Base-by-base conservation (phyloP, 2,888 invertebrate species). In the Ariolimax columbianus region DNA sequence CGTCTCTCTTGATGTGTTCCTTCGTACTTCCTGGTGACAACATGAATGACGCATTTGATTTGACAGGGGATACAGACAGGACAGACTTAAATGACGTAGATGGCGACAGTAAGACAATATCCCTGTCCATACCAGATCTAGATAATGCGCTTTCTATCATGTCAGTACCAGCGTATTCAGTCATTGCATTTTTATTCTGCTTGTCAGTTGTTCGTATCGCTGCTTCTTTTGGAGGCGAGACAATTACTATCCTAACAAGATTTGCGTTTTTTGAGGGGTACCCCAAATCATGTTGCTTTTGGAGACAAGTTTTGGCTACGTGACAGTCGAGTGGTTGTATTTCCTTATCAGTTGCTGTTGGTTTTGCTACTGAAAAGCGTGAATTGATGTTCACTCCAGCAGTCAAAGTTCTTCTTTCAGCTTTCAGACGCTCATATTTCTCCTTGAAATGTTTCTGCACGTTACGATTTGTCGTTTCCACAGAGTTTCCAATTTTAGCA, bases 71-170 rank as follows among this genome's bases (percentile, higher is more conserved):
- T 1, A 30, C 33, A 19, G 63, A 63, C 26, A 3, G 14, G 4
- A n/a, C 36, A 11, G 77, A 78, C 36, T 59, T 78, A 30, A 78
- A 78, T 40, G 77, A 40, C 3, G 30, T 30, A 19, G 77, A 59
- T 26, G 9, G 38, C 26, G 59, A 63, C 4, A 26, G 23, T 30
- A 47, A n/a, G 19, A 26, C 36, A 33, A 26, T 33, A 4, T 36
- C 51, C 0, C 40, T 40, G 0, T 40, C 40, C 7, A 4, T 26
- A 4, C 19, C 51, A 17, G 0, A 14, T 47, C 33, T 51, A 6
- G 0, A 1, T 3, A 23, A n/a, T 14, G 3, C 30, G 17, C n/a
- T 43, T 73, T n/a, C 40, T 43, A n/a, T n/a, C 17, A 9, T 9
- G 26, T 0, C 43, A 73, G 23, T 11, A 26, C 14, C n/a, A 3